Evolutionary conservation across 2,888 invertebrate genomes (phyloP), one percentile per base, ranked within the genome.

Genomic region (Lepidocyrtoides sp.): DNA sequence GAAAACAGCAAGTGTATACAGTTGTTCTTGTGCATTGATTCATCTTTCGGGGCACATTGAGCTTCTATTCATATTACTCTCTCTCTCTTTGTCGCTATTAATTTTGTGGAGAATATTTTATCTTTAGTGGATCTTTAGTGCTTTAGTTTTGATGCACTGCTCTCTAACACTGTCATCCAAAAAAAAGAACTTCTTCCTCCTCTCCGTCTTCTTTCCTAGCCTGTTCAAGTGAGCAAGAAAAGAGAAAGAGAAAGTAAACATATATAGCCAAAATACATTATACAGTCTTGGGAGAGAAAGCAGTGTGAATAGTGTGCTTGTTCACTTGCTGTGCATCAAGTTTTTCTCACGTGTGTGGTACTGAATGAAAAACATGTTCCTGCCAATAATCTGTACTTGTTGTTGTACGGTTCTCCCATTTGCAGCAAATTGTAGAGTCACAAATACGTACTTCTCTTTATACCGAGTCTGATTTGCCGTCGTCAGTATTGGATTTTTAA

Each of bases 401-500:
- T 51, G n/a, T 29, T 81, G 41, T 41, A 81, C n/a, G 29, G 5
- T 36, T 75, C 10, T 75, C 7, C 3, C 17, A 23, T 44, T 4
- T 44, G 10, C 26, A 81, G 14, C 60, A 36, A 60, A 23, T 60
- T 32, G n/a, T n/a, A n/a, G 5, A 36, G 81, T 79, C 54, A 32
- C 79, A 79, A 79, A 79, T 2, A 20, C 12, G 48, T 44, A 20
- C 14, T 75, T 20, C 10, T n/a, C 12, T 0, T 20, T 4, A 12
- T 29, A 29, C 10, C 41, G 32, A 26, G 81, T 32, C 66, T 14
- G 66, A 66, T 10, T 84, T 84, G 72, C 32, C 36, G 23, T 72
- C 84, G 23, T 72, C 84, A 84, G 84, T 84, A 84, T 84, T 69
- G 69, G 69, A 84, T 66, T 82, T 48, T 26, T 72, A 44, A 17